phyloP scores from a whole-genome alignment of 2,888 invertebrate genomes.

The Tetanocera ferruginea region DNA sequence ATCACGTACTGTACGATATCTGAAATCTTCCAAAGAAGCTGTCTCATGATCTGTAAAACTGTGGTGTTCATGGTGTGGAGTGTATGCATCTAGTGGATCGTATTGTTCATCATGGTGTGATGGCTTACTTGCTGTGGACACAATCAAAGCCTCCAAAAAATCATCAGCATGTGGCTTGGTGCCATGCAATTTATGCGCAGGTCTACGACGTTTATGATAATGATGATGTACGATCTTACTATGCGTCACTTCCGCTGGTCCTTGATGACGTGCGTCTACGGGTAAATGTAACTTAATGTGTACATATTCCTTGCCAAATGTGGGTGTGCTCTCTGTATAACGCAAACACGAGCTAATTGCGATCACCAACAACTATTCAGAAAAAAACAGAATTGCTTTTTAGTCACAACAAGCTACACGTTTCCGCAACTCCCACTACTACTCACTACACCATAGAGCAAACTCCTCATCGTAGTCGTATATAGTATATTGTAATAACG shows the following conservation, averaged over 20 bases:
- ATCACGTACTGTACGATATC: constrained; percentile 35
- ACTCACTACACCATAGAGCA: constrained; percentile 6
- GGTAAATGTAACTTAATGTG: constrained; percentile 62
- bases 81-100: background rate
- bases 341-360: constrained; percentile 10
- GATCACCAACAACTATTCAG: constrained; percentile 14
- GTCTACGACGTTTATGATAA: constrained; percentile 53
- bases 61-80: constrained; percentile 35
- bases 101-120: constrained; percentile 50
- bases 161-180: constrained; percentile 19
- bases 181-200: background rate
- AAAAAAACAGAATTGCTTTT: constrained; percentile 6
- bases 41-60: constrained; percentile 19
- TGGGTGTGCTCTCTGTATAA: constrained; percentile 31
- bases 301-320: constrained; percentile 59
- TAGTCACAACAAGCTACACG: background rate
- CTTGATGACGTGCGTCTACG: constrained; percentile 37
- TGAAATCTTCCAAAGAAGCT: background rate
- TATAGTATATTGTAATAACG: background rate
- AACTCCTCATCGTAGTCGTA: background rate
- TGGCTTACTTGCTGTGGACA: constrained; percentile 57
- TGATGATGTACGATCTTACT: constrained; percentile 58
- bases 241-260: background rate
- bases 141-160: constrained; percentile 55
- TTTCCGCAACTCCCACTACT: background rate